Conservation (phyloP, 2,113 vertebrate species). For the Aphyosemion australe region DNA sequence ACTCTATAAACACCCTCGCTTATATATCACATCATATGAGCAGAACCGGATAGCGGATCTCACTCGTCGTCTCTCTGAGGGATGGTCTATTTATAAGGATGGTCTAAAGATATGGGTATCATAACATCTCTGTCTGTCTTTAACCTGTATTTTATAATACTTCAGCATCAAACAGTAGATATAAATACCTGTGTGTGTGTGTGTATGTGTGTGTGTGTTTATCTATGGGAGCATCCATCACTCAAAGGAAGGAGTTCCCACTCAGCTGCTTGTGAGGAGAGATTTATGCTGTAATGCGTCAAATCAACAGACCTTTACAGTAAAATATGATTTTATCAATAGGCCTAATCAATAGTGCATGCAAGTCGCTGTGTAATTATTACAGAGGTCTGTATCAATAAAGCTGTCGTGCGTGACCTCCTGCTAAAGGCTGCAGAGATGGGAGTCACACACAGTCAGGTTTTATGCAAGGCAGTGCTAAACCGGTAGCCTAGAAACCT, state of each 20-base stretch:
- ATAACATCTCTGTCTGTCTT: constrained; percentile 67
- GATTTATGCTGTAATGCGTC: constrained; percentile 73
- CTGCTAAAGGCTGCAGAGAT: constrained; percentile 56
- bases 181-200: constrained; percentile 38
- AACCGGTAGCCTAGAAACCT: too few species aligned
- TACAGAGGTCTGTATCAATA: constrained; percentile 79
- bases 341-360: constrained; percentile 79
- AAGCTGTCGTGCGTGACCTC: constrained; percentile 73
- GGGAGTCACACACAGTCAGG: constrained; percentile 44
- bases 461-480: constrained; percentile 4
- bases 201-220: constrained; percentile 36
- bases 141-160: constrained; percentile 55
- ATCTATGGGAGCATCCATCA: constrained; percentile 68
- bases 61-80: constrained; percentile 52
- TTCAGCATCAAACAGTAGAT: constrained; percentile 60
- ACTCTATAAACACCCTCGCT: constrained; percentile 73
- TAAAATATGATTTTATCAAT: constrained; percentile 85
- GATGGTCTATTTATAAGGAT: constrained; percentile 56
- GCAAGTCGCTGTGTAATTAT: constrained; percentile 77
- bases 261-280: constrained; percentile 58
- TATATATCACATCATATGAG: constrained; percentile 69
- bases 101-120: constrained; percentile 60
- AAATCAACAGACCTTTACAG: constrained; percentile 78
- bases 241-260: constrained; percentile 57
- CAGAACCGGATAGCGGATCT: constrained; percentile 55